These are phyloP conservation scores for Mizuhopecten yessoensis DNA, from an alignment of 1,140 invertebrate genomes.

Conservation along the genomic window DNA sequence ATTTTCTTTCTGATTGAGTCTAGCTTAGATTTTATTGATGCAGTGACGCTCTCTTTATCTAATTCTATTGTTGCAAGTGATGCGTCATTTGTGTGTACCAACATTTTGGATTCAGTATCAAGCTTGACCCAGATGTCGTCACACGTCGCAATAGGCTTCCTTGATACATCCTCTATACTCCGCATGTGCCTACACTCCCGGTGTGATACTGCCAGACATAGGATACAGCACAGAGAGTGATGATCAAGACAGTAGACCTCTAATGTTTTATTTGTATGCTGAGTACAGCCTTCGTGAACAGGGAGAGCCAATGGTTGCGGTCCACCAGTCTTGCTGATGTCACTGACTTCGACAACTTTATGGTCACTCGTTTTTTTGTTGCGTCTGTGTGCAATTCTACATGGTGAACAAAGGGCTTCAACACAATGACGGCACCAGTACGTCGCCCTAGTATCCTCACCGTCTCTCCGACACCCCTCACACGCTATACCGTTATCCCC, in stretches of 20 bases:
- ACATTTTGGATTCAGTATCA: background rate
- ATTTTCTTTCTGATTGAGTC: background rate
- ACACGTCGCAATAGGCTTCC: background rate
- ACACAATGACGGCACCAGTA: background rate
- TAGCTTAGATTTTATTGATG: background rate
- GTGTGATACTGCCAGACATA: background rate
- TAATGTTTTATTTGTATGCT: background rate
- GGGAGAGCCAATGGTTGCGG: background rate
- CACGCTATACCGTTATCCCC: background rate
- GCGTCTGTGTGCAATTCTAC: background rate
- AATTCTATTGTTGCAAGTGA: background rate
- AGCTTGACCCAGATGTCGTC: background rate
- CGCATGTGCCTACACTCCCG: background rate
- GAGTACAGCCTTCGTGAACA: background rate
- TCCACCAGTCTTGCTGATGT: background rate
- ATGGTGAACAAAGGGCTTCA: background rate
- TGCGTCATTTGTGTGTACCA: background rate
- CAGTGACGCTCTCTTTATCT: background rate
- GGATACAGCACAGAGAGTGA: background rate
- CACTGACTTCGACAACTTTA: background rate
- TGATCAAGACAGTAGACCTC: background rate
- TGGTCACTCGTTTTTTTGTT: background rate
- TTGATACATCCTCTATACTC: background rate
- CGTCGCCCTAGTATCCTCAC: background rate
- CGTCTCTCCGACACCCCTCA: slow-evolving; percentile 29